Evolutionary conservation across 2,797 vertebrate species (phyloP), one percentile per base, ranked within the genome.

Genomic region (Chrysocyon brachyurus): DNA sequence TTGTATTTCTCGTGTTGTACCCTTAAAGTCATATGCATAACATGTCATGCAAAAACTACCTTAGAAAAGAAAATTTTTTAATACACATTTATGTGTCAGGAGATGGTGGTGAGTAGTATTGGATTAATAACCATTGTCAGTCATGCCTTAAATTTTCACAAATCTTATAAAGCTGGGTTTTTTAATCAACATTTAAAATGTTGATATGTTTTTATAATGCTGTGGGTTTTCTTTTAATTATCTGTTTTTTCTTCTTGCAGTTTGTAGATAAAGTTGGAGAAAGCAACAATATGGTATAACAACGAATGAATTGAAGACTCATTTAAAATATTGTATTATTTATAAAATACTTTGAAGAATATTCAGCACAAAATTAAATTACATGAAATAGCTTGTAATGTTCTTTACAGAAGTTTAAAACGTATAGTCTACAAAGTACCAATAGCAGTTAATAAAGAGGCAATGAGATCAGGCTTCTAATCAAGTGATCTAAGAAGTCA

Each of bases 211-310:
- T 96, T 14, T 75, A 14, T 52, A 26, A 26, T 90, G 52, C 59
- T 81, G 0, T 36, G 0, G 46, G 21, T 57, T 61, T 61, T 89
- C 1, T 96, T 64, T 97, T 92, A 93, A 98, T 73, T 90, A 70
- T 96, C 98, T 94, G 97, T 97, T 59, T 98, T 83, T 98, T 94
- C 87, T 98, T 92, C 96, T 98, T 98, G 70, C 99, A 99, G 99
- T 99, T 99, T 95, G 99, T 99, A 99, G 99, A 99, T 99, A 99
- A 99, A 99, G 99, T 98, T 98, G 99, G 99, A 97, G 99, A 99
- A 98, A 99, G 99, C 99, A 99, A 99, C 99, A 99, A 99, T 98
- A 99, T 99, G 99, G 99, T 99, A 99, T 99, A 99, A 99, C 99
- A 98, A 92, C 97, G 93, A 99, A 98, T 98, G 94, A 96, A 97